Evolutionary conservation across 2,113 vertebrate genomes (phyloP).

Genomic region (Nothobranchius kuhntae): DNA sequence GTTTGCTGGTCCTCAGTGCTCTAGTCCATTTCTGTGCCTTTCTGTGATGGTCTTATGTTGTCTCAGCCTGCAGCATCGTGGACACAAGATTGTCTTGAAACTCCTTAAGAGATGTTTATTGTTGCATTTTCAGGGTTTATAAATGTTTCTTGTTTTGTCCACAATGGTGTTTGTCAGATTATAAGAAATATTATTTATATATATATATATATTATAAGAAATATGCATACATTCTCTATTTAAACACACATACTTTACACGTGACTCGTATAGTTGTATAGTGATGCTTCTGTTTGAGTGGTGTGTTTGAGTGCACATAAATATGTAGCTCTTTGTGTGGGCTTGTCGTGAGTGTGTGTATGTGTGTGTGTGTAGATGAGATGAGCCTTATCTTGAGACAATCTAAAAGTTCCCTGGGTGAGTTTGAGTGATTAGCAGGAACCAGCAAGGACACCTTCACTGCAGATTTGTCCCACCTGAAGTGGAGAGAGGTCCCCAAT

Average conservation of each 20-base stretch:
- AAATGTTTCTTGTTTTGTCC: slow-evolving; percentile 39
- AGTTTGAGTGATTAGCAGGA: slow-evolving; percentile 54
- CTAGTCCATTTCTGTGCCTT: slow-evolving; percentile 62
- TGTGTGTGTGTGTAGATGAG: slow-evolving; percentile 41
- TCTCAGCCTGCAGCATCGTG: slow-evolving; percentile 60
- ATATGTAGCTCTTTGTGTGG: neutral
- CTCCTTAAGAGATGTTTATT: slow-evolving; percentile 12
- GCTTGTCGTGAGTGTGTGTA: slow-evolving; percentile 18
- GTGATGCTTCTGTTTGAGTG: slow-evolving; percentile 27
- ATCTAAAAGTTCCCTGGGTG: slow-evolving; percentile 61
- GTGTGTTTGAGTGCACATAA: slow-evolving; percentile 28
- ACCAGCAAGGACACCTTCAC: slow-evolving; percentile 34
- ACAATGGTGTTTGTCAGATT: slow-evolving; percentile 37
- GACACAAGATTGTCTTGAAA: slow-evolving; percentile 47
- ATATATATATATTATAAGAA: slow-evolving; percentile 7
- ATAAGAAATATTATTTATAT: slow-evolving; percentile 23
- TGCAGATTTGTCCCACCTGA: slow-evolving; percentile 5
- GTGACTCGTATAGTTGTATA: slow-evolving; percentile 20
- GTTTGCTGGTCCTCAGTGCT: slow-evolving; percentile 59
- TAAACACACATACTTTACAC: slow-evolving; percentile 38
- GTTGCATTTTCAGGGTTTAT: slow-evolving; percentile 47
- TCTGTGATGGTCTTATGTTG: slow-evolving; percentile 41
- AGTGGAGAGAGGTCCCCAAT: slow-evolving; percentile 46
- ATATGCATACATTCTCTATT: slow-evolving; percentile 30
- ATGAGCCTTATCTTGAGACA: slow-evolving; percentile 63